Percentiles rank a stretch among this genome's conserved stretches.
phyloP scores from a whole-genome alignment of 2,113 vertebrate species.

The Isichthys henryi region DNA sequence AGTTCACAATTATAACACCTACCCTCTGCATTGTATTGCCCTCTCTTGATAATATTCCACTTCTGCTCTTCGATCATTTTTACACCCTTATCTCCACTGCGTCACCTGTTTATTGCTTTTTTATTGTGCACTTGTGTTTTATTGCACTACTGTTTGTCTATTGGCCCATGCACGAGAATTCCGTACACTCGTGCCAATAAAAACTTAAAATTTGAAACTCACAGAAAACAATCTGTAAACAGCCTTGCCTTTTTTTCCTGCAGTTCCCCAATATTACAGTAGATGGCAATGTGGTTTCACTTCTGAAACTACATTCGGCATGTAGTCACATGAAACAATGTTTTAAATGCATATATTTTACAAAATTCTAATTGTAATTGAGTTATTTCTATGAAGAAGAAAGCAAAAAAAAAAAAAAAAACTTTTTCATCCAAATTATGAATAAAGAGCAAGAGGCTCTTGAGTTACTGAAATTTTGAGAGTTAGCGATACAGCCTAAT shows the following conservation, averaged over 20 bases:
- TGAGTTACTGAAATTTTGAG: not conserved
- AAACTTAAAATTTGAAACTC: not conserved
- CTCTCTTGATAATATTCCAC: not conserved
- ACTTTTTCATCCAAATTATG: not conserved
- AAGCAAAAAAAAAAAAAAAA: not conserved
- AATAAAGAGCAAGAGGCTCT: not conserved
- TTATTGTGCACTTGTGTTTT: not conserved
- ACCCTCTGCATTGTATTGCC: not conserved
- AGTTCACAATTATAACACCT: not conserved
- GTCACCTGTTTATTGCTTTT: not conserved
- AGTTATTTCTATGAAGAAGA: not conserved
- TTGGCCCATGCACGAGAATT: not conserved
- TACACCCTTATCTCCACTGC: not conserved
- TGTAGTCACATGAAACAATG: not conserved
- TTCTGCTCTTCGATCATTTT: not conserved
- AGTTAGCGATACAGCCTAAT: conserved; percentile 15
- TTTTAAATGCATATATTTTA: not conserved
- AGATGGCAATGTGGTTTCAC: not conserved
- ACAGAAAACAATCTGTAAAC: not conserved
- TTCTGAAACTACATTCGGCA: not conserved
- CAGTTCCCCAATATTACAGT: not conserved
- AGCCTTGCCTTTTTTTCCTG: not conserved
- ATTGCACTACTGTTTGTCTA: not conserved
- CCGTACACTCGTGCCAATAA: not conserved
- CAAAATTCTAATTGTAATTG: not conserved